Percentiles rank a stretch among this genome's conserved stretches.
Conservation (phyloP, 2,797 vertebrate genomes). For the Ptychadena robeensis region DNA sequence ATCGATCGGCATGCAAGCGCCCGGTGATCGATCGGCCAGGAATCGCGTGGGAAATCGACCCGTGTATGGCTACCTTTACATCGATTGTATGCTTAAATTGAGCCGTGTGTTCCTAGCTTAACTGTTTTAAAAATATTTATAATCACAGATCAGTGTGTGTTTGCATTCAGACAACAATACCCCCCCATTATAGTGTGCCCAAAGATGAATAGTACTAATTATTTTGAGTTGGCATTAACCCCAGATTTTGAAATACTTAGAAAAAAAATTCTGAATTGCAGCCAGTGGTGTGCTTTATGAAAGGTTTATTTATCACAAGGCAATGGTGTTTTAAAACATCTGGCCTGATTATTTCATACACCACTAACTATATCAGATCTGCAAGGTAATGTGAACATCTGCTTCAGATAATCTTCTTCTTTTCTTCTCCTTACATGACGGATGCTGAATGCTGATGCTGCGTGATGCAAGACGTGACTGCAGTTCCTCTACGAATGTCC, state of each 20-base stretch:
- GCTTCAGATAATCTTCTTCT: conserved; percentile 37
- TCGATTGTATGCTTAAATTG: too few species aligned
- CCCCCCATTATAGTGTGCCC: neutral
- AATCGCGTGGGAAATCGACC: too few species aligned
- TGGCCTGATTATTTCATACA: conserved; percentile 52
- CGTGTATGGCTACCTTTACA: too few species aligned
- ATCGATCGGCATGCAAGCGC: too few species aligned
- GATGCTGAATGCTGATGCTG: conserved; percentile 6
- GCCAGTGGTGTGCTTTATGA: conserved; percentile 21
- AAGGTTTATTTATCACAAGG: conserved; percentile 46
- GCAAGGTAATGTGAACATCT: conserved; percentile 50
- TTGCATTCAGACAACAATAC: neutral
- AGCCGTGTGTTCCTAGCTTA: too few species aligned
- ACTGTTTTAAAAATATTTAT: too few species aligned
- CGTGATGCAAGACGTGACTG: conserved; percentile 13
- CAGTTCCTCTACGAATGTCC: neutral
- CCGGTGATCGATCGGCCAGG: too few species aligned
- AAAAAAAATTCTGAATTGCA: neutral
- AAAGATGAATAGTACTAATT: neutral
- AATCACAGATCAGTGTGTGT: too few species aligned
- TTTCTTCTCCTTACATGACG: conserved; percentile 10
- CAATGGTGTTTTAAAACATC: conserved; percentile 42
- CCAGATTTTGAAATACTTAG: neutral
- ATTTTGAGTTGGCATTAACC: neutral
- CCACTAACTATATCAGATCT: conserved; percentile 46